Evolutionary conservation across 2,888 invertebrate genomes (phyloP), one percentile per base, ranked within the genome.

Genomic region (Hylaea fasciaria): DNA sequence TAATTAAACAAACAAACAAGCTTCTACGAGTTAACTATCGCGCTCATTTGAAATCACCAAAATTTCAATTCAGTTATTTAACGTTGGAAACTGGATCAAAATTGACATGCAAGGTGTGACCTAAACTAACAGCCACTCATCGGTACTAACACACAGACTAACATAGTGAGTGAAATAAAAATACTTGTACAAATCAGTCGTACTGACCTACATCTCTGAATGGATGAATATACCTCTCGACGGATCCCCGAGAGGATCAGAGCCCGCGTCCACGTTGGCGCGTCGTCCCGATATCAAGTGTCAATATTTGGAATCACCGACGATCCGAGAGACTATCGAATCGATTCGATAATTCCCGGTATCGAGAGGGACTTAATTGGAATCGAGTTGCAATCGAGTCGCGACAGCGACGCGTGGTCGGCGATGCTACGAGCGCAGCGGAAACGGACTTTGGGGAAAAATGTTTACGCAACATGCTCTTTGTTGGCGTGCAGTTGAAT

Each of bases 341-440:
- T 76, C 77, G 76, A 73, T 73, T 70, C 72, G 71, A 81, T 83
- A 82, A 85, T 81, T 71, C 86, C 84, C 79, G 83, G 86, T 84
- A 84, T 83, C 82, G 82, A 79, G 81, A 74, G 72, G 65, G 78
- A 80, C 80, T 88, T 89, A 86, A 89, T 88, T 87, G 85, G 82
- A 84, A 83, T 85, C 80, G 76, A 80, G 79, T 78, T 72, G 77
- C 72, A 75, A 67, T 68, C 67, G 64, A 66, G 66, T 66, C 60
- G 70, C 56, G 60, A 60, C 53, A 50, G 52, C 47, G 61, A 62
- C 63, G 58, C 60, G 46, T 40, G 57, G 32, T 17, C 2, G 39
- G 16, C 37, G 44, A 8, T n/a, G 39, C 39, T 47, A 49, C 35
- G 13, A 44, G 54, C 41, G 57, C 1, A 47, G 48, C 56, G 52